A percentile compares a stretch with the other conserved stretches of the same genome.
Conservation (phyloP, 2,888 invertebrate species). For the Andrena haemorrhoa region DNA sequence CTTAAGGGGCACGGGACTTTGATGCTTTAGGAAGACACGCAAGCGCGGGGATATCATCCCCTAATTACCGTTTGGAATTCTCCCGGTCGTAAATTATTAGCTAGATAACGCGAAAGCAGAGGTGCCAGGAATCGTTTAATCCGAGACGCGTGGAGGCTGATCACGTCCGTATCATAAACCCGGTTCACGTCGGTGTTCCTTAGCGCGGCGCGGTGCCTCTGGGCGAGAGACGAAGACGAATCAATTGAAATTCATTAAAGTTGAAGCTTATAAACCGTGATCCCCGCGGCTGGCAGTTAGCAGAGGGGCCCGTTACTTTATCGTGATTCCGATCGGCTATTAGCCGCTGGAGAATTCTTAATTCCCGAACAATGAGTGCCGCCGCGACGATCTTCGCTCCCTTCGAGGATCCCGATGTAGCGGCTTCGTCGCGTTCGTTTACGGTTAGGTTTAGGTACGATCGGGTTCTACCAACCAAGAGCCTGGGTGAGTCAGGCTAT, state of each 20-base stretch:
- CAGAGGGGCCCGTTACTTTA: conserved; percentile 14
- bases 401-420: neutral
- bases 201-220: conserved; percentile 18
- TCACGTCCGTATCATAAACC: conserved; percentile 44
- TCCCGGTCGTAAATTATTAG: too few species aligned
- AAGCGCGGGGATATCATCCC: too few species aligned
- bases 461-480: too few species aligned
- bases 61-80: neutral
- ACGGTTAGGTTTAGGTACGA: too few species aligned
- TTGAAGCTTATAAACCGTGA: conserved; percentile 27
- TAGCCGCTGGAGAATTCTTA: conserved; percentile 29
- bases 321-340: conserved; percentile 24
- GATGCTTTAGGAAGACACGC: too few species aligned
- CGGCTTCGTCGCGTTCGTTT: too few species aligned
- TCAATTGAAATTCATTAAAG: conserved; percentile 54
- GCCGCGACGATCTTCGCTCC: conserved; percentile 14
- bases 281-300: neutral
- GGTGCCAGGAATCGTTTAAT: neutral
- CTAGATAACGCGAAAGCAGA: neutral
- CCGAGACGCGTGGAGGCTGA: neutral
- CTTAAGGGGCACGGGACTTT: too few species aligned
- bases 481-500: too few species aligned
- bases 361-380: conserved; percentile 31
- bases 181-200: conserved; percentile 36
- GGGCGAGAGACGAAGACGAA: conserved; percentile 42